Evolutionary conservation across 1,140 invertebrate species (phyloP).

Genomic region (Drosophila teissieri): DNA sequence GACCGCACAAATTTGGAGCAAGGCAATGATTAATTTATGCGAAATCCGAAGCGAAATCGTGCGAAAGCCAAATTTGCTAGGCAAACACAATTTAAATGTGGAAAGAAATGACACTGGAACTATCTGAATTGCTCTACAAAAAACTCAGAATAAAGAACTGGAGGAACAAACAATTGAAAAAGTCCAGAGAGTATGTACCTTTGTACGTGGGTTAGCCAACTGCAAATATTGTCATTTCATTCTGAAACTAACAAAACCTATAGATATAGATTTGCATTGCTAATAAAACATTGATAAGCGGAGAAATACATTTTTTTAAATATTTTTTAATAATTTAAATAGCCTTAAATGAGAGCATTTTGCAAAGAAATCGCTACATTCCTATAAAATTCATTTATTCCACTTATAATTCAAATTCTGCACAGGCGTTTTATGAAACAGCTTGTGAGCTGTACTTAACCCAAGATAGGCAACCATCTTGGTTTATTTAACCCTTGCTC

Average conservation of each 20-base stretch:
- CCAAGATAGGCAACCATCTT: not conserved
- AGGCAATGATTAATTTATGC: constrained; percentile 67
- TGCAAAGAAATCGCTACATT: too few relatives aligned
- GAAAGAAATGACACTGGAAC: constrained; percentile 12
- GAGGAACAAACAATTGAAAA: not conserved
- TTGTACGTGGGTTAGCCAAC: not conserved
- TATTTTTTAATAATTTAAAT: too few relatives aligned
- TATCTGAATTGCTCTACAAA: not conserved
- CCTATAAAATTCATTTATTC: too few relatives aligned
- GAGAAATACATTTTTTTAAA: too few relatives aligned
- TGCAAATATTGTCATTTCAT: not conserved
- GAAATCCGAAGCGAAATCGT: constrained; percentile 70
- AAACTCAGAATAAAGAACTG: not conserved
- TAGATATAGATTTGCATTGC: too few relatives aligned
- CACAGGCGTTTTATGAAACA: not conserved
- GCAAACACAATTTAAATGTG: constrained; percentile 32
- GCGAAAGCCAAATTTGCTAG: constrained; percentile 70
- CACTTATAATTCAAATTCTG: not conserved
- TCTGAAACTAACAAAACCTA: too few relatives aligned
- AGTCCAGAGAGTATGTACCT: not conserved
- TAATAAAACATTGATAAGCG: too few relatives aligned
- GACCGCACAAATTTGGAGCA: constrained; percentile 45
- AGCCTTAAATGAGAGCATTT: too few relatives aligned
- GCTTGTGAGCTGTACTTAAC: not conserved
- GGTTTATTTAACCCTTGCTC: not conserved